Evolutionary conservation across 2,888 invertebrate species (phyloP).

Genomic region (Andrena chrysosceles): DNA sequence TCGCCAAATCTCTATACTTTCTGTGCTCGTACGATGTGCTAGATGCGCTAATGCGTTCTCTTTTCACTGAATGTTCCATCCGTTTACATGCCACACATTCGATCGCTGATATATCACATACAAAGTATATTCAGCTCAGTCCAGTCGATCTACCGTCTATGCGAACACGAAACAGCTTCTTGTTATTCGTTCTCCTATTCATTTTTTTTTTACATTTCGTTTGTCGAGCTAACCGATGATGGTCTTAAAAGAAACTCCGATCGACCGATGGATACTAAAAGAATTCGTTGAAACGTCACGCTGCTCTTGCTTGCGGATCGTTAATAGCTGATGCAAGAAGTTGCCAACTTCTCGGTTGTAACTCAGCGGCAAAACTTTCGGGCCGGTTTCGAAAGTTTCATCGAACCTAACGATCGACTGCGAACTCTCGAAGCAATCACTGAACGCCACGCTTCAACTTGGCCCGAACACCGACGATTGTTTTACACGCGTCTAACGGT

Average conservation of each 20-base stretch:
- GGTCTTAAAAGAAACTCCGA: not conserved
- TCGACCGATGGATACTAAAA: not conserved
- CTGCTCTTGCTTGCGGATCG: conserved; percentile 7
- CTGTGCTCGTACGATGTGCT: conserved; percentile 48
- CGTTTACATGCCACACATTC: conserved; percentile 50
- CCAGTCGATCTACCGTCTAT: conserved; percentile 62
- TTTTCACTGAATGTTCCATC: conserved; percentile 51
- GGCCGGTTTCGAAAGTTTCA: conserved; percentile 25
- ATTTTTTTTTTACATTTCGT: no score
- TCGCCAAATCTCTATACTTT: conserved; percentile 26
- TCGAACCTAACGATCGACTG: conserved; percentile 51
- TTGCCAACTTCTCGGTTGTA: conserved; percentile 15
- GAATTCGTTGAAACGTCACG: not conserved
- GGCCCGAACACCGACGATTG: conserved; percentile 13
- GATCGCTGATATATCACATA: conserved; percentile 46
- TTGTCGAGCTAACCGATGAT: not conserved
- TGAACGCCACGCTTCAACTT: conserved; percentile 62
- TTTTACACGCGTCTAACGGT: conserved; percentile 46
- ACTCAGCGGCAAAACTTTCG: conserved; percentile 14
- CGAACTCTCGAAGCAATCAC: conserved; percentile 58
- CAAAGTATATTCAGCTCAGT: conserved; percentile 39
- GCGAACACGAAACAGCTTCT: conserved; percentile 27
- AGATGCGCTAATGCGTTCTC: conserved; percentile 51
- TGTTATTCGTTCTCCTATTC: not conserved
- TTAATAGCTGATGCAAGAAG: conserved; percentile 12